Evolutionary conservation across 2,888 invertebrate genomes (phyloP).

Genomic region (Leptinotarsa rubiginosa): DNA sequence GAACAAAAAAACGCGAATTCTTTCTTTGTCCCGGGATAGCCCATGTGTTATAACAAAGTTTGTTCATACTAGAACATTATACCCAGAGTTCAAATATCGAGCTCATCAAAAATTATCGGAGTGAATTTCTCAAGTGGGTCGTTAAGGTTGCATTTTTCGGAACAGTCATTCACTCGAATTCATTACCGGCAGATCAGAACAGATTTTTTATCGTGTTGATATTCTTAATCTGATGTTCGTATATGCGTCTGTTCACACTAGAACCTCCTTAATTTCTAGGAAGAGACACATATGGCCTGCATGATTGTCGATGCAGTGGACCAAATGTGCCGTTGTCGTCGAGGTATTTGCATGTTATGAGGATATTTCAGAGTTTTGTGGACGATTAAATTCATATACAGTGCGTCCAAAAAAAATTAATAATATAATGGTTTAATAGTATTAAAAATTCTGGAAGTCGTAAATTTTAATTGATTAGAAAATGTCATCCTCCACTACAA

Average conservation of each 20-base stretch:
- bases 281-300: slow-evolving; percentile 52
- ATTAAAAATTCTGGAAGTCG: too few species aligned
- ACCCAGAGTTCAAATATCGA: too few species aligned
- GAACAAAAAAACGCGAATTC: too few species aligned
- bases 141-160: slow-evolving; percentile 20
- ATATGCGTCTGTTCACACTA: slow-evolving; percentile 51
- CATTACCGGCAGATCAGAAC: slow-evolving; percentile 38
- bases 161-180: slow-evolving; percentile 30
- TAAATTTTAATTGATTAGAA: too few species aligned
- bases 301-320: slow-evolving; percentile 42
- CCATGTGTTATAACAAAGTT: too few species aligned
- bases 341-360: background rate
- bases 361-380: background rate
- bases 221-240: slow-evolving; percentile 45
- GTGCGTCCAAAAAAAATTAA: background rate
- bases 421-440: background rate
- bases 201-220: slow-evolving; percentile 47
- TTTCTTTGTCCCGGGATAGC: too few species aligned
- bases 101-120: slow-evolving; percentile 19
- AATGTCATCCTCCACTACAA: too few species aligned
- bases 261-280: slow-evolving; percentile 50
- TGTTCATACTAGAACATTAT: too few species aligned
- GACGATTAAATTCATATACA: background rate
- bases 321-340: slow-evolving; percentile 36
- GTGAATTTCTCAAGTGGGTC: slow-evolving; percentile 32